Evolutionary conservation across 2,797 vertebrate species (phyloP), one percentile per base, ranked within the genome.

Genomic region (Fundulus diaphanus): DNA sequence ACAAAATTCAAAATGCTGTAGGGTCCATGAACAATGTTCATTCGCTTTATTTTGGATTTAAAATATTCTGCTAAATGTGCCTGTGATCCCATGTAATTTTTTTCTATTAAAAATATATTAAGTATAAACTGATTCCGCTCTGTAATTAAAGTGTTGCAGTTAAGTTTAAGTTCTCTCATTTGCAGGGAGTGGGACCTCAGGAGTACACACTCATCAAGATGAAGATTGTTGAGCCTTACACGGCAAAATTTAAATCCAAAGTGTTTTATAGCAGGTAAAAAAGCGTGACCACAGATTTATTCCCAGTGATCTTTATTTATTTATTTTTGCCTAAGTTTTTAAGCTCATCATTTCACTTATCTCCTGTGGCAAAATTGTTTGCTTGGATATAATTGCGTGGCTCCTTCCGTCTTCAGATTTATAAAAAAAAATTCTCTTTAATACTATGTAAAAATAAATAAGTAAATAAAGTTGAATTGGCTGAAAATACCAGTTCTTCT

Each of bases 131-230:
- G 40, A 15, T 63, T 67, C 49, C n/a, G n/a, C n/a, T n/a, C n/a
- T n/a, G 15, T 51, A 2, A 68, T 33, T 46, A 72, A 27, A 59
- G 4, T 40, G 2, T 27, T 71, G 31, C 44, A 29, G 72, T 77
- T 27, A 44, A n/a, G 27, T 48, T 57, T 3, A 16, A 27, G 76
- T 69, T 40, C 5, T 76, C 40, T 24, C 46, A 18, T 37, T 68
- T 71, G 54, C 29, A 99, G 98, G 98, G 98, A 89, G 96, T 99
- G 24, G 98, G 96, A 72, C 98, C 98, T 86, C 98, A 99, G 76
- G 98, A 99, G 85, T 99, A 99, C 78, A 99, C 97, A 0, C 94
- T 99, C 29, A 94, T 99, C 85, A 99, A 99, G 94, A 96, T 99
- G 96, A 98, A 97, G 93, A 92, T 99, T 27, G 87, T 98, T 63